These are phyloP conservation scores for Brassicogethes aeneus DNA, from an alignment of 2,888 invertebrate genomes.

Conservation along the genomic window DNA sequence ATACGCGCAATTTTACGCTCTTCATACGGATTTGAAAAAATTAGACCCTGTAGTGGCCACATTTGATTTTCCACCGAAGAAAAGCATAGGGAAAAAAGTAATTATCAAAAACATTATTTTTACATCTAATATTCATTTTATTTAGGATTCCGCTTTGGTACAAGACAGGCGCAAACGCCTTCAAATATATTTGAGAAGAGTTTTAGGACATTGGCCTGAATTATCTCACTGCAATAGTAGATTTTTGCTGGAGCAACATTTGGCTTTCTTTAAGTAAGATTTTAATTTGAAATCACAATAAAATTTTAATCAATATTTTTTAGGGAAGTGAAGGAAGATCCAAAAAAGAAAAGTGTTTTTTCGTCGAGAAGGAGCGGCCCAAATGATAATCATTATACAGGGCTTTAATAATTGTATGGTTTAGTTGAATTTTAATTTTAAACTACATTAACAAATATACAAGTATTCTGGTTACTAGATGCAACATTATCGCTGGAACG, in stretches of 20 bases:
- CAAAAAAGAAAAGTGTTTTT: slow-evolving; percentile 26
- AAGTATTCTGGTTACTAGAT: no score
- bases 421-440: background rate
- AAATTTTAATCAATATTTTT: slow-evolving; percentile 10
- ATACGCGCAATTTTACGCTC: slow-evolving; percentile 84
- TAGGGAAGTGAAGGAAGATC: slow-evolving; percentile 26
- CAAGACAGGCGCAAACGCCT: slow-evolving; percentile 77
- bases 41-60: slow-evolving; percentile 68
- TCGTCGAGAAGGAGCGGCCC: slow-evolving; percentile 25
- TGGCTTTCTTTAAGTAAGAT: slow-evolving; percentile 80
- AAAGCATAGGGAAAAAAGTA: slow-evolving; percentile 87
- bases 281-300: background rate
- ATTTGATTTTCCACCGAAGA: slow-evolving; percentile 92
- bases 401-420: slow-evolving; percentile 27
- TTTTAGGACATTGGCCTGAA: slow-evolving; percentile 72
- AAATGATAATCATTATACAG: slow-evolving; percentile 35
- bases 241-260: slow-evolving; percentile 64
- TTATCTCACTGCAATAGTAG: slow-evolving; percentile 68
- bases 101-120: no score
- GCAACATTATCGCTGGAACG: no score
- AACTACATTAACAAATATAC: no score
- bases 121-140: slow-evolving; percentile 1
- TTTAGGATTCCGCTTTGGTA: slow-evolving; percentile 71
- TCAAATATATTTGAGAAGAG: slow-evolving; percentile 79
- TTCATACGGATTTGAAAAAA: slow-evolving; percentile 78